A percentile compares a stretch with the other conserved stretches of the same genome.
phyloP scores from a whole-genome alignment of 2,888 invertebrate genomes.

The Bombyx huttoni region DNA sequence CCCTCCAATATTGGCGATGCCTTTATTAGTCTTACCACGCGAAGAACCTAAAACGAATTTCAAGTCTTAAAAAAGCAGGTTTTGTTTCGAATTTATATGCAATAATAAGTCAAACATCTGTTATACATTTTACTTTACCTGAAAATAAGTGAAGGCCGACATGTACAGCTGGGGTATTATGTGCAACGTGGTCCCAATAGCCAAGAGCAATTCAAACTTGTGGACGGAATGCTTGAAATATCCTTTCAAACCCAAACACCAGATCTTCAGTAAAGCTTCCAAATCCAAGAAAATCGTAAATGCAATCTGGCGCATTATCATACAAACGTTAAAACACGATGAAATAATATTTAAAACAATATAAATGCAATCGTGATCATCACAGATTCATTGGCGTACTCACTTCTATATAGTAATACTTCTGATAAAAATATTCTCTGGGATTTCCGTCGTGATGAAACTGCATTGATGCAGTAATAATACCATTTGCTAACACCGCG shows the following conservation, averaged over 20 bases:
- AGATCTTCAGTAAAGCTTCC: conserved; percentile 96
- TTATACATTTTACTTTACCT: conserved; percentile 66
- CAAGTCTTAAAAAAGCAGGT: too few relatives aligned
- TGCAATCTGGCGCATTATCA: conserved; percentile 73
- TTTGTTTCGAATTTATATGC: too few relatives aligned
- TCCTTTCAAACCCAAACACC: conserved; percentile 95
- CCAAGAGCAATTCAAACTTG: conserved; percentile 95
- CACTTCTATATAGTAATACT: conserved; percentile 94
- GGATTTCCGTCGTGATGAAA: conserved; percentile 93
- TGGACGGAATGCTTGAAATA: conserved; percentile 97
- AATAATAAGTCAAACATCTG: too few relatives aligned
- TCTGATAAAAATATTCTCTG: conserved; percentile 85
- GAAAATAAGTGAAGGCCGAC: conserved; percentile 96
- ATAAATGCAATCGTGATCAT: background rate
- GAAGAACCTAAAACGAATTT: conserved; percentile 78
- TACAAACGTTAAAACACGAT: too few relatives aligned
- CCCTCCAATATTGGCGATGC: conserved; percentile 99
- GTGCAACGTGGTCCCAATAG: conserved; percentile 94
- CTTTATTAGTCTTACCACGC: conserved; percentile 96
- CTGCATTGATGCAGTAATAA: conserved; percentile 95
- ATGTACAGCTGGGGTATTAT: conserved; percentile 93
- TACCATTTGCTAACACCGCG: conserved; percentile 94
- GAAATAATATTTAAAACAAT: background rate
- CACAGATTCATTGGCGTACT: background rate
- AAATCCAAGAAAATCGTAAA: conserved; percentile 95